Conservation (phyloP, 2,113 vertebrate genomes). For the Triplophysa siluroides region DNA sequence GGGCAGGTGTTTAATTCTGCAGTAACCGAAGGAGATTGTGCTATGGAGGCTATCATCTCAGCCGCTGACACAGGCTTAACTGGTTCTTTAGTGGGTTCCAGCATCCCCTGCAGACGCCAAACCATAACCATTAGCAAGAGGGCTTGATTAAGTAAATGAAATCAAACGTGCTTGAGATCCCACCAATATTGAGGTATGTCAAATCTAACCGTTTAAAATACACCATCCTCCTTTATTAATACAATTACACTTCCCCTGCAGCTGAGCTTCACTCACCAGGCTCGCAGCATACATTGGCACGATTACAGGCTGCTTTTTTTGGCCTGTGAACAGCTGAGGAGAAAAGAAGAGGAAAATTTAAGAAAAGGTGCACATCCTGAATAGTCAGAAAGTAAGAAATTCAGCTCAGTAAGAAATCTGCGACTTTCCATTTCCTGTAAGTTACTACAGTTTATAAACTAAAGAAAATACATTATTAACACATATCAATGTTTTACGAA, state of each 20-base stretch:
- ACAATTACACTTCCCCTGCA: background rate
- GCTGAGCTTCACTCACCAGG: conserved; percentile 82
- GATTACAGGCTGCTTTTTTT: conserved; percentile 98
- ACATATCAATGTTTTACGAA: too few species aligned
- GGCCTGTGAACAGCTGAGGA: conserved; percentile 93
- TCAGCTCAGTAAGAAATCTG: too few species aligned
- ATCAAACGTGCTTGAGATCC: background rate
- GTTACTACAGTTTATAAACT: too few species aligned
- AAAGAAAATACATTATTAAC: too few species aligned
- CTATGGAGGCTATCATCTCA: conserved; percentile 97
- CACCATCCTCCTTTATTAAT: background rate
- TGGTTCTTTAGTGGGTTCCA: conserved; percentile 98
- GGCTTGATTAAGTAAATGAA: background rate
- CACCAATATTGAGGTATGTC: background rate
- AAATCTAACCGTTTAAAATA: background rate
- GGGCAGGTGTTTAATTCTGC: conserved; percentile 81
- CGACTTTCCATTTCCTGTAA: too few species aligned
- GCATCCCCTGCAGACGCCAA: conserved; percentile 84
- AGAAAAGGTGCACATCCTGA: background rate
- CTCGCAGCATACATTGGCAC: conserved; percentile 98
- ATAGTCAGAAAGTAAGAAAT: too few species aligned
- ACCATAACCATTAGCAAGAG: background rate
- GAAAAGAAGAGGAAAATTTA: conserved; percentile 39
- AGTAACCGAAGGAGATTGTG: conserved; percentile 79
- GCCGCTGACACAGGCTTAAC: conserved; percentile 94